Percentiles rank a stretch among this genome's conserved stretches.
Evolutionary conservation across 2,888 invertebrate species (phyloP).

Genomic region (Melikaiella ostensackeni): DNA sequence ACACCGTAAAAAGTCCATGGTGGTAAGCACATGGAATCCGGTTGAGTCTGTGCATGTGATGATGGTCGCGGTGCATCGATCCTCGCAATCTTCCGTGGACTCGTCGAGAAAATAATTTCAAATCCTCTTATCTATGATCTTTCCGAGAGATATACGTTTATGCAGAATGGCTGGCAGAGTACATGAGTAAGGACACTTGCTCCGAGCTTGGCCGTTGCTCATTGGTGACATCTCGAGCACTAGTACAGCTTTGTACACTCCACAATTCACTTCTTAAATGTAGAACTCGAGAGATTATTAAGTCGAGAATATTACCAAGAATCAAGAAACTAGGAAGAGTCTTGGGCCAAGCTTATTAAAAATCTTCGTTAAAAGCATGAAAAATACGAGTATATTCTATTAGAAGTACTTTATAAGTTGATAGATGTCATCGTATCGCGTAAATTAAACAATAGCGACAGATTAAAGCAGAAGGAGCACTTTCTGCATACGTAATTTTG

Average conservation of each 20-base stretch:
- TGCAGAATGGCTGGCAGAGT: not conserved
- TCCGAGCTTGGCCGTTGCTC: not conserved
- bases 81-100: slow-evolving; percentile 2
- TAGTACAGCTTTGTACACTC: not conserved
- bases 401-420: not conserved
- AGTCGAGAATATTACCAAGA: not conserved
- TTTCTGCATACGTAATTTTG: not conserved
- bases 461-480: not conserved
- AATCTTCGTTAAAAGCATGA: not conserved
- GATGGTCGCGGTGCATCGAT: slow-evolving; percentile 12
- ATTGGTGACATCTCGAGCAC: slow-evolving; percentile 8
- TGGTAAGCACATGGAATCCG: not conserved
- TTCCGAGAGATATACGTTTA: slow-evolving; percentile 2
- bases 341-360: not conserved
- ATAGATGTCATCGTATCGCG: not conserved
- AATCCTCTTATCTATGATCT: slow-evolving; percentile 1
- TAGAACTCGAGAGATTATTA: not conserved
- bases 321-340: slow-evolving; percentile 2
- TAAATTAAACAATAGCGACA: not conserved
- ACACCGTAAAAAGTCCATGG: not conserved
- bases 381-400: not conserved
- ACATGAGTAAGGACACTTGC: slow-evolving; percentile 5
- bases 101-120: slow-evolving; percentile 12
- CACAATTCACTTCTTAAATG: not conserved
- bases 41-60: not conserved